phyloP scores from a whole-genome alignment of 2,888 invertebrate species.

The Eristalis tenax region DNA sequence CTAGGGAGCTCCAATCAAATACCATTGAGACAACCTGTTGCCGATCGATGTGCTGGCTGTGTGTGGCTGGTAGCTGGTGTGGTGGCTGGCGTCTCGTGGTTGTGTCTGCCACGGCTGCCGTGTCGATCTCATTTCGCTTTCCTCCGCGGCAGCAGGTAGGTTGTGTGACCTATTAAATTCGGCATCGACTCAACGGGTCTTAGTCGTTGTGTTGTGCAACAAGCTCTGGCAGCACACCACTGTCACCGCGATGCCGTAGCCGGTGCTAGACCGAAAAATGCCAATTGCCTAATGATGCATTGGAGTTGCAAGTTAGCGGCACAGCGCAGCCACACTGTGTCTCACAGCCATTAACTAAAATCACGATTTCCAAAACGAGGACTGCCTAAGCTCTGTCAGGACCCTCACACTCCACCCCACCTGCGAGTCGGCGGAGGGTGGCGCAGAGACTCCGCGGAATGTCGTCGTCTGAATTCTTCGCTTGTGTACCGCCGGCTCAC shows the following conservation, averaged over 20 bases:
- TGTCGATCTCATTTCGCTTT: slow-evolving; percentile 66
- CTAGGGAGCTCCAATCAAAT: not conserved
- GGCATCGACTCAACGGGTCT: slow-evolving; percentile 45
- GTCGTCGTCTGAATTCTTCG: slow-evolving; percentile 54
- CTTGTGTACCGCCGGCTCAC: slow-evolving; percentile 17
- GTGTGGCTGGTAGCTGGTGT: slow-evolving; percentile 21
- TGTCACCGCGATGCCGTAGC: slow-evolving; percentile 43
- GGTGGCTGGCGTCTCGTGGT: slow-evolving; percentile 23
- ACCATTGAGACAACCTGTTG: not conserved
- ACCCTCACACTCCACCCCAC: slow-evolving; percentile 5
- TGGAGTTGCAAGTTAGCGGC: slow-evolving; percentile 48
- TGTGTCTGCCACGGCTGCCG: slow-evolving; percentile 2
- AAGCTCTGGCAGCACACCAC: slow-evolving; percentile 31
- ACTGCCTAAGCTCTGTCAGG: slow-evolving; percentile 28
- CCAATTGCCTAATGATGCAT: slow-evolving; percentile 70
- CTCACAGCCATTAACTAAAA: slow-evolving; percentile 66
- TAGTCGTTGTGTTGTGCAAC: slow-evolving; percentile 60
- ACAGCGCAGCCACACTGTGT: slow-evolving; percentile 27
- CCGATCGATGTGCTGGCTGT: not conserved
- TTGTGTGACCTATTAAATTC: slow-evolving; percentile 67
- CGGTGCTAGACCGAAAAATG: slow-evolving; percentile 67
- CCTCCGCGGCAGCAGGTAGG: slow-evolving; percentile 35
- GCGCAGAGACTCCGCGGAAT: slow-evolving; percentile 31
- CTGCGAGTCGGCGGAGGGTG: not conserved
- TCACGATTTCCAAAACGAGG: slow-evolving; percentile 63